Evolutionary conservation across 1,140 invertebrate genomes (phyloP), one percentile per base, ranked within the genome.

Genomic region (Hydropsyche tenuis): DNA sequence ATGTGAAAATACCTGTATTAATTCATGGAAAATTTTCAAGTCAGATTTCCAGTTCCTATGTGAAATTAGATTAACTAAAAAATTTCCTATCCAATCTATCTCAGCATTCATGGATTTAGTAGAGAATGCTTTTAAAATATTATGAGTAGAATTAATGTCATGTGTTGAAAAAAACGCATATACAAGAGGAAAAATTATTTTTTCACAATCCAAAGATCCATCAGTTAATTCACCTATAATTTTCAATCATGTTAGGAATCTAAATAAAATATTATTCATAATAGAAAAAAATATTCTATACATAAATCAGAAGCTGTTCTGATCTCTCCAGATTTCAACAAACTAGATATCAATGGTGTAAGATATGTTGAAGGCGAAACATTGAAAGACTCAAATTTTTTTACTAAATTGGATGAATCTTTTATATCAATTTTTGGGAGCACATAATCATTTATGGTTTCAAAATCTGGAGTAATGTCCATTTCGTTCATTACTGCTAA

Each of bases 401-500:
- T 81, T 68, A 89, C 80, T 12, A 87, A 75, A 18, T 80, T 78
- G 75, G 83, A 77, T 0, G 85, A 81, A 69, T 88, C 81, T 0
- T 77, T 80, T 18, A 85, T 81, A 73, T 85, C 85, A 42, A 88
- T 83, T 69, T 82, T 81, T 0, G 86, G 87, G 9, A 88, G 73
- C 3, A 86, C 78, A 77, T 86, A 89, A n/a, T 82, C 69, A 62
- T 83, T 73, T 18, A 89, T 80, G 0, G 88, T 89, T 6, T 87
- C 86, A 25, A 80, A 79, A 77, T 89, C 87, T 0, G 85, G 79
- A 43, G 81, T 80, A 0, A 89, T 82, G 12, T 85, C 80, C 79
- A 86, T 81, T 12, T 81, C 46, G 1, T 82, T 65, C 86, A 88
- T 89, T 63, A 81, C 82, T 56, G 82, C 74, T 14, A 89, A 42